A percentile compares a stretch with the other conserved stretches of the same genome.
Conservation (phyloP, 2,113 vertebrate genomes). For the Xyrauchen texanus region DNA sequence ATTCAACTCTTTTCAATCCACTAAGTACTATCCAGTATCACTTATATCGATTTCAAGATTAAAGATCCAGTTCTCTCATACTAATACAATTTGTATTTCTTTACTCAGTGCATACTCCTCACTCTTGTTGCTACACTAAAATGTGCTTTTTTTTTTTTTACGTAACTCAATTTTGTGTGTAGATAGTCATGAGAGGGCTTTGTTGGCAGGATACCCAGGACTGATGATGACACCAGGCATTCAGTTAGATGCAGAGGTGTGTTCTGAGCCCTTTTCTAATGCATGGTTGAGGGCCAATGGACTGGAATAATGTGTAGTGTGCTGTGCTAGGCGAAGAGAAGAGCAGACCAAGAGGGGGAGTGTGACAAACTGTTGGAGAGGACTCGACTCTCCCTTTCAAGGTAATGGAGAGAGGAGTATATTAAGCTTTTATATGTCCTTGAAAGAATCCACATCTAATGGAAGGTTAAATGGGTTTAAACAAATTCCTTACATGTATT, state of each 20-base stretch:
- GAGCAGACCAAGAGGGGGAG: not conserved
- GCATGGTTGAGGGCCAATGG: slow-evolving; percentile 33
- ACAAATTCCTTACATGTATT: slow-evolving; percentile 22
- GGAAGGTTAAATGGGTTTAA: slow-evolving; percentile 22
- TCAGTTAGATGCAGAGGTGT: slow-evolving; percentile 10
- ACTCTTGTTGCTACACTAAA: no score
- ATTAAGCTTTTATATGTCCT: slow-evolving; percentile 16
- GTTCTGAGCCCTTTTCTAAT: not conserved
- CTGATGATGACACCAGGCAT: slow-evolving; percentile 18
- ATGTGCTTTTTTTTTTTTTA: not conserved
- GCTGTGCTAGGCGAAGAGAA: not conserved
- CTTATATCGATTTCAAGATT: no score
- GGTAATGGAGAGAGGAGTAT: slow-evolving; percentile 21
- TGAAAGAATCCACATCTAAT: slow-evolving; percentile 25
- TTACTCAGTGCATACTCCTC: no score
- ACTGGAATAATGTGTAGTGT: slow-evolving; percentile 48
- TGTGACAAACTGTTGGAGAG: not conserved
- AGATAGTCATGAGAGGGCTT: not conserved
- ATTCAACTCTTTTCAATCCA: no score
- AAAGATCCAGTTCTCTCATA: no score
- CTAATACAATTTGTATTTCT: no score
- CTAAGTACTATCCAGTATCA: no score
- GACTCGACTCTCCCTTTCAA: not conserved
- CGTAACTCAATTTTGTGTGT: slow-evolving; percentile 12
- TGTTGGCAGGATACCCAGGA: not conserved